Evolutionary conservation across 2,888 invertebrate species (phyloP).

Genomic region (Apamea sordens): DNA sequence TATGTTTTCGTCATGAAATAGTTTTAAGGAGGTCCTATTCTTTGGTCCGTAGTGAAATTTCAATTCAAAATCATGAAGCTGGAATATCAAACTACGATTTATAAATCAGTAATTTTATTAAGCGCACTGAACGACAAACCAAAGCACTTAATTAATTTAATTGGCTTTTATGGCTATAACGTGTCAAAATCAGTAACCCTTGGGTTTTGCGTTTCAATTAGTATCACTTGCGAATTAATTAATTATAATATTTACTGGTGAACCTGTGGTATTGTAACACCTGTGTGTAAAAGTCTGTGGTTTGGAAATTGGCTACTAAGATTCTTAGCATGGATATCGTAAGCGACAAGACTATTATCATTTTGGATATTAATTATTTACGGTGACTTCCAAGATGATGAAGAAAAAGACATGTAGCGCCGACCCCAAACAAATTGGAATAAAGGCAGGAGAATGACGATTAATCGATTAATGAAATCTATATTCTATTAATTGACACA

Average conservation of each 20-base stretch:
- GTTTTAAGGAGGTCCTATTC: not conserved
- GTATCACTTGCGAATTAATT: slow-evolving; percentile 40
- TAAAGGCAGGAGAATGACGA: too few species aligned
- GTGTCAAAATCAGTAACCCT: slow-evolving; percentile 46
- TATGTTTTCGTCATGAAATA: not conserved
- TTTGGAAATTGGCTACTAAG: not conserved
- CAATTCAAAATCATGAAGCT: slow-evolving; percentile 20
- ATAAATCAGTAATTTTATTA: slow-evolving; percentile 18
- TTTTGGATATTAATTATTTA: too few species aligned
- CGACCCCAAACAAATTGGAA: too few species aligned
- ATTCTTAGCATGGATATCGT: not conserved
- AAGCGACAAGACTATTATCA: not conserved
- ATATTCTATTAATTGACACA: not conserved
- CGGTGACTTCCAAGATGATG: too few species aligned
- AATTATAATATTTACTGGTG: slow-evolving; percentile 33
- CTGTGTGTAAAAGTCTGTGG: slow-evolving; percentile 11
- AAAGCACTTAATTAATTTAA: slow-evolving; percentile 57
- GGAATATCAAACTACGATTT: slow-evolving; percentile 14
- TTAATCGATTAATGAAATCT: too few species aligned
- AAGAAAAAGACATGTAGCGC: too few species aligned
- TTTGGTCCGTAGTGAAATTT: not conserved
- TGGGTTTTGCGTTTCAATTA: slow-evolving; percentile 40
- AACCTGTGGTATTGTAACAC: not conserved
- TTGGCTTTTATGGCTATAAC: slow-evolving; percentile 46
- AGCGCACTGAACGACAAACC: slow-evolving; percentile 26